phyloP scores from a whole-genome alignment of 2,113 vertebrate genomes.

The Thalassarche chlororhynchos region DNA sequence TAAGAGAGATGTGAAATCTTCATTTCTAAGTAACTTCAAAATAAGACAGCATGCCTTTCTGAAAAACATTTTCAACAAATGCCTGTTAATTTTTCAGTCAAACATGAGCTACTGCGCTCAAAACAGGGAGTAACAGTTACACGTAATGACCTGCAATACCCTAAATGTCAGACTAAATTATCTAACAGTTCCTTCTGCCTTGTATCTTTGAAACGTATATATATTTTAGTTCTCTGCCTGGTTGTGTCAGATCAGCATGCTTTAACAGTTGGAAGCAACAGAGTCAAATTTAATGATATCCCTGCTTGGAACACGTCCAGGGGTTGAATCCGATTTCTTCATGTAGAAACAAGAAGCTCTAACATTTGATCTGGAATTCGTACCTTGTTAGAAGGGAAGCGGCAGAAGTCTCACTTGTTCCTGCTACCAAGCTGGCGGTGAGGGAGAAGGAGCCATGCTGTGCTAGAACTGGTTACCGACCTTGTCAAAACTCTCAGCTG shows the following conservation, averaged over 20 bases:
- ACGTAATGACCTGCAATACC: neutral
- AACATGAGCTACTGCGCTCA: neutral
- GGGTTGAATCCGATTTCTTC: neutral
- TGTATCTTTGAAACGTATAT: neutral
- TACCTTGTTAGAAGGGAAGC: slow-evolving; percentile 16
- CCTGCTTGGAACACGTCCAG: neutral
- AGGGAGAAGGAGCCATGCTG: neutral
- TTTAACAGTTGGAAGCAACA: neutral
- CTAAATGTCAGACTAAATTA: slow-evolving; percentile 8
- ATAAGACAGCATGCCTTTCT: neutral
- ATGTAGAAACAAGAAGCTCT: neutral
- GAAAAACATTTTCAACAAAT: neutral
- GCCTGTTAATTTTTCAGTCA: neutral
- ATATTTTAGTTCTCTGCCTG: neutral
- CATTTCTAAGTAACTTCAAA: neutral
- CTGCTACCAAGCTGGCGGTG: neutral
- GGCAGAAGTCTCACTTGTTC: neutral
- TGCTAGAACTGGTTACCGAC: neutral
- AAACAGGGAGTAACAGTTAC: neutral
- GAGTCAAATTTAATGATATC: neutral
- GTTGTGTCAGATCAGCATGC: neutral
- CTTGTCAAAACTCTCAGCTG: neutral
- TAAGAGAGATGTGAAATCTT: neutral
- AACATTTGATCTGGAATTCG: neutral
- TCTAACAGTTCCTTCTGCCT: neutral